A percentile compares a stretch with the other conserved stretches of the same genome.
Evolutionary conservation across 2,113 vertebrate species (phyloP).

Genomic region (Charina bottae): DNA sequence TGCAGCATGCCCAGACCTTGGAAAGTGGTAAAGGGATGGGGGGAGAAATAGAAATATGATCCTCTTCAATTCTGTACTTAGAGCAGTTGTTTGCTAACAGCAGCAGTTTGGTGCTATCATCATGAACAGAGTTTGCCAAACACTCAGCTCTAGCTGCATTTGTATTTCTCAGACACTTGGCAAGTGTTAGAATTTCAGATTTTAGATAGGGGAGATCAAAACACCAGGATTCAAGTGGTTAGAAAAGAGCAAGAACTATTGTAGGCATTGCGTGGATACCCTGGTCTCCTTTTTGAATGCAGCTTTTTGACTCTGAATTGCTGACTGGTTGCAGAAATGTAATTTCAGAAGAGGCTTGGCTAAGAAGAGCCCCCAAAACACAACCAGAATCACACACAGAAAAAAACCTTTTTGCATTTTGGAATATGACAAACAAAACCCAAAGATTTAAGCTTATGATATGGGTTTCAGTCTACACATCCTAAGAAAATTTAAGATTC

Average conservation of each 20-base stretch:
- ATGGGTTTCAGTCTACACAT: neutral
- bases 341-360: neutral
- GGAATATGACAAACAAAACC: neutral
- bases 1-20: constrained; percentile 95
- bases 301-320: too few relatives aligned
- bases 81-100: neutral
- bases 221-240: neutral
- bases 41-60: neutral
- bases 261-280: neutral
- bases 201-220: neutral
- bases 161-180: neutral
- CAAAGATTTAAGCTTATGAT: neutral
- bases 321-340: neutral
- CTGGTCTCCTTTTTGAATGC: neutral
- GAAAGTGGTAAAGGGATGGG: neutral
- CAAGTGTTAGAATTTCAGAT: neutral
- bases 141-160: accelerated
- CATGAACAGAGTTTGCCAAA: neutral
- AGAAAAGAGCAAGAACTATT: neutral
- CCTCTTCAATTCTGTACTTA: neutral
- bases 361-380: neutral
- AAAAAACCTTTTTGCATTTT: neutral
- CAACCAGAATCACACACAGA: neutral
- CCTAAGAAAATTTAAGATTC: neutral
- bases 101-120: neutral